Conservation (phyloP, 2,797 vertebrate species). For the Rousettus madagascariensis region DNA sequence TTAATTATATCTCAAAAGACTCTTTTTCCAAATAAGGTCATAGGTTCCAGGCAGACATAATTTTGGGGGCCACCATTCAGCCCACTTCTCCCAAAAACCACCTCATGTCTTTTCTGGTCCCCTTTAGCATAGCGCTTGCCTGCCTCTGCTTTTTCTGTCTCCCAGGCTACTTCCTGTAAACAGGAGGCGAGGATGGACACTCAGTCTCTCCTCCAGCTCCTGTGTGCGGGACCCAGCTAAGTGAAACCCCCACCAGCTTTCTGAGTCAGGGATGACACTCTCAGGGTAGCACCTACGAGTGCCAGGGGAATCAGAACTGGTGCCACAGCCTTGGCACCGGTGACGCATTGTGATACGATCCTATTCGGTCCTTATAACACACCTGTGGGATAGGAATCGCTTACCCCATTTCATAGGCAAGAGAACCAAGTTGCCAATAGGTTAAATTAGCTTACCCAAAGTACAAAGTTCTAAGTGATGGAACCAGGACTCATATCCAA, state of each 20-base stretch:
- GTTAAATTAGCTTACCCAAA: background rate
- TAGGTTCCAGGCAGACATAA: background rate
- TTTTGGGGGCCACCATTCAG: background rate
- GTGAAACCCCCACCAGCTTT: background rate
- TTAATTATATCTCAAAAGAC: background rate
- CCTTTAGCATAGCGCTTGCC: constrained; percentile 89
- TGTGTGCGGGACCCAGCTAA: constrained; percentile 91
- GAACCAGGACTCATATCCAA: background rate
- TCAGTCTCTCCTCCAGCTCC: constrained; percentile 93
- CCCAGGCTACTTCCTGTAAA: constrained; percentile 90
- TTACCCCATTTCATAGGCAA: background rate
- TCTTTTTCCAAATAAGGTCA: background rate
- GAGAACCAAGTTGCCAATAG: background rate
- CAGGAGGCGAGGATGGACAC: constrained; percentile 91
- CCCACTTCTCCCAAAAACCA: constrained; percentile 83
- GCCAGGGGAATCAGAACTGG: background rate
- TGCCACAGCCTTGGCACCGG: rapidly evolving
- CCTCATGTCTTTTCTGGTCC: constrained; percentile 89
- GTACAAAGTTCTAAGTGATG: background rate
- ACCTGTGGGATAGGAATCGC: background rate
- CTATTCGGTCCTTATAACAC: background rate
- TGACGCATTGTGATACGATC: rapidly evolving
- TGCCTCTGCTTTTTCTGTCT: constrained; percentile 82
- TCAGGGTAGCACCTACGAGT: rapidly evolving
- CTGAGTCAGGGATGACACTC: too few relatives aligned